These are phyloP conservation scores for Empis stercorea DNA, from an alignment of 2,888 invertebrate species.

Conservation along the genomic window DNA sequence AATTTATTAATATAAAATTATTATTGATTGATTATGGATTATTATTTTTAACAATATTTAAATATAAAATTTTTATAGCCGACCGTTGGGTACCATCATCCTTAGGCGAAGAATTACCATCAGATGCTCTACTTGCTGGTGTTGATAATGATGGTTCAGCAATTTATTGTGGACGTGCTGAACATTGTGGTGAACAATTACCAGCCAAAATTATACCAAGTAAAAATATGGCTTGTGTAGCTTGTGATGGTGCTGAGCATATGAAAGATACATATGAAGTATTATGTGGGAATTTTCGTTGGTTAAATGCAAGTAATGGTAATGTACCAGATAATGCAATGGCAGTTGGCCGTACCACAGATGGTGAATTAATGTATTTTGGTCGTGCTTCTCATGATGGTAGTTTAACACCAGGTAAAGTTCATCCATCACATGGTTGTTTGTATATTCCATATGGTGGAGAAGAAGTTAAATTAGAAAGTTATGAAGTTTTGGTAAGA, in stretches of 20 bases:
- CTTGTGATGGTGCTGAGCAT: slow-evolving; percentile 40
- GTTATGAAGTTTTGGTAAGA: slow-evolving; percentile 55
- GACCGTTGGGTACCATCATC: slow-evolving; percentile 26
- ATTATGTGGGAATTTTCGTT: slow-evolving; percentile 25
- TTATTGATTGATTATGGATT: too few relatives aligned
- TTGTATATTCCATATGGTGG: slow-evolving; percentile 57
- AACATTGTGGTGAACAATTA: slow-evolving; percentile 33
- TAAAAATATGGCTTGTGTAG: slow-evolving; percentile 40
- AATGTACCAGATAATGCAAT: slow-evolving; percentile 19
- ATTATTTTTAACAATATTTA: too few relatives aligned
- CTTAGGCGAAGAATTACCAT: slow-evolving; percentile 21
- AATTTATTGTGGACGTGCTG: slow-evolving; percentile 23
- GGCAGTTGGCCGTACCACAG: slow-evolving; percentile 31
- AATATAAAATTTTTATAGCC: too few relatives aligned
- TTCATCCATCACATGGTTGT: slow-evolving; percentile 48
- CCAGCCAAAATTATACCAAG: slow-evolving; percentile 47
- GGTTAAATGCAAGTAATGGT: slow-evolving; percentile 18
- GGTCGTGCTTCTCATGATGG: slow-evolving; percentile 40
- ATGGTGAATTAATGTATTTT: slow-evolving; percentile 41
- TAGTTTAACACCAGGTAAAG: slow-evolving; percentile 33
- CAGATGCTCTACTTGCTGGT: slow-evolving; percentile 21
- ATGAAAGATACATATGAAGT: slow-evolving; percentile 38
- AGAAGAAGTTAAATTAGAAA: slow-evolving; percentile 46
- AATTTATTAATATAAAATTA: too few relatives aligned
- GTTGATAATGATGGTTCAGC: slow-evolving; percentile 22